Base-by-base conservation (phyloP, 2,888 invertebrate species). In the Leptopilina drosophilae region DNA sequence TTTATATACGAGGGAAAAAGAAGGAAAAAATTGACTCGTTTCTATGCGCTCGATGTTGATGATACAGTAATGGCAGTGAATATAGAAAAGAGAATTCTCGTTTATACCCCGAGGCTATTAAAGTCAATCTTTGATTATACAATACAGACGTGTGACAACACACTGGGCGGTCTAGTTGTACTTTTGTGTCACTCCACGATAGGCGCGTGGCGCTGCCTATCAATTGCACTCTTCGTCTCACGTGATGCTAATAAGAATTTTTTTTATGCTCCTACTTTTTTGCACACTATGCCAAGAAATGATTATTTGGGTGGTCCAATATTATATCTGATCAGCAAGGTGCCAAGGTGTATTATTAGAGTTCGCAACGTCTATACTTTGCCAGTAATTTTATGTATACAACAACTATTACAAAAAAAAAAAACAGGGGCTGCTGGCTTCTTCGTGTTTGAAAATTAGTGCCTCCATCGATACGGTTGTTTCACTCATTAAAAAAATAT, bases 151-250 rank as follows among this genome's bases (percentile, higher is more conserved):
- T 20, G n/a, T 9, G 73, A 56, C 56, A 73, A 81, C 87, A 81
- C 85, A 73, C 83, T 84, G 85, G 86, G 87, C 84, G 87, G 87
- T 85, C 86, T 82, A 56, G 15, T 26, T 77, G 81, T 46, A 79
- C 78, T 81, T 67, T 53, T 78, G 20, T 67, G 12, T 79, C 80
- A 80, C 15, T 20, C 82, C 78, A 84, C 42, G 7, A 78, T 78
- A 80, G 88, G 86, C 88, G 88, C 89, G 89, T 90, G 90, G 89
- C 89, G 83, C 82, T 86, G 88, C 85, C 90, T 90, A 91, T 90
- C 90, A 90, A 90, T 90, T 33, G 33, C 87, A 89, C 84, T 81
- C 80, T 82, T 81, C 80, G 80, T 77, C 78, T 82, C 80, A 78
- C 76, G 87, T 84, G 88, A 89, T 89, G 86, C 87, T 84, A 88